Conservation (phyloP, 2,113 vertebrate genomes). For the human region GRCh38 chr18:70894501-70895000, state of each 20-base stretch:
- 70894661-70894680: neutral
- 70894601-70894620: accelerated
- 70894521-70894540: neutral
- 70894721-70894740: neutral
- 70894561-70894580: neutral
- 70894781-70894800: neutral
- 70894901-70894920: neutral
- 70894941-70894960: accelerated
- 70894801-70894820: neutral
- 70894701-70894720: neutral
- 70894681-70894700: neutral
- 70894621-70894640: neutral
- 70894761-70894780: neutral
- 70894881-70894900: neutral
- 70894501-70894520: neutral
- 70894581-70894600: neutral
- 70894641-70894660: neutral
- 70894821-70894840: neutral
- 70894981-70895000: neutral
- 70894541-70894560: neutral
- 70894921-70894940: neutral
- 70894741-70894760: neutral
- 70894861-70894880: neutral
- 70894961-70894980: neutral
- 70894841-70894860: neutral